phyloP scores from a whole-genome alignment of 2,888 invertebrate species.

The Drosophila flavopinicola region DNA sequence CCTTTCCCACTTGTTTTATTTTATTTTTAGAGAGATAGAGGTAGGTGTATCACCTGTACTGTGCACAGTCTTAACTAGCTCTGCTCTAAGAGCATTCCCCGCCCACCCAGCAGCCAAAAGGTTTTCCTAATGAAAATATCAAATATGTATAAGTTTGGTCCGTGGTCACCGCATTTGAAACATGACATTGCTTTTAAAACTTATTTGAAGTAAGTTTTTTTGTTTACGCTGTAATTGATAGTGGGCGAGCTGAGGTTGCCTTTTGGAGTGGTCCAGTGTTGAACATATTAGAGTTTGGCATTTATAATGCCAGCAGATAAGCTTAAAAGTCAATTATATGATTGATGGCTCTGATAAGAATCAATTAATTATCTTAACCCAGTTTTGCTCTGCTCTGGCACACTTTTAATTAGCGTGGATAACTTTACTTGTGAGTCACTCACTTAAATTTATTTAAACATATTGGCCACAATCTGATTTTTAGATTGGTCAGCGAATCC shows the following conservation, averaged over 20 bases:
- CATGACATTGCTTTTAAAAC: slow-evolving; percentile 32
- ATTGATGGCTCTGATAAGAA: not conserved
- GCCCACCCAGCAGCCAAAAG: not conserved
- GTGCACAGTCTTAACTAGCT: not conserved
- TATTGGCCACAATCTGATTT: no score
- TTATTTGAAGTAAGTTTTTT: slow-evolving; percentile 1
- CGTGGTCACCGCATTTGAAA: slow-evolving; percentile 5
- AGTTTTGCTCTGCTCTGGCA: not conserved
- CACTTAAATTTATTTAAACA: not conserved
- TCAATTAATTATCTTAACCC: not conserved
- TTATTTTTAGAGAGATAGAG: no score
- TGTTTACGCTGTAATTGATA: slow-evolving; percentile 4
- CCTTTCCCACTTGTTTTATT: no score
- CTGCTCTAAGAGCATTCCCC: not conserved
- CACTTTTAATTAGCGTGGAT: no score
- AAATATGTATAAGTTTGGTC: slow-evolving; percentile 16
- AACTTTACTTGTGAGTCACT: not conserved
- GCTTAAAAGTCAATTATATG: not conserved
- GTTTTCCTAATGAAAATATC: slow-evolving; percentile 21
- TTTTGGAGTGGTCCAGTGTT: slow-evolving; percentile 5
- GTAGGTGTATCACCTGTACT: no score
- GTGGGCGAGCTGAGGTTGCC: not conserved
- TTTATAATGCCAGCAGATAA: not conserved
- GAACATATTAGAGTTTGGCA: not conserved
- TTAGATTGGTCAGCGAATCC: no score